Percentiles rank a stretch among this genome's conserved stretches.
Evolutionary conservation across 2,797 vertebrate genomes (phyloP).

Genomic region (Myotis findleyi): DNA sequence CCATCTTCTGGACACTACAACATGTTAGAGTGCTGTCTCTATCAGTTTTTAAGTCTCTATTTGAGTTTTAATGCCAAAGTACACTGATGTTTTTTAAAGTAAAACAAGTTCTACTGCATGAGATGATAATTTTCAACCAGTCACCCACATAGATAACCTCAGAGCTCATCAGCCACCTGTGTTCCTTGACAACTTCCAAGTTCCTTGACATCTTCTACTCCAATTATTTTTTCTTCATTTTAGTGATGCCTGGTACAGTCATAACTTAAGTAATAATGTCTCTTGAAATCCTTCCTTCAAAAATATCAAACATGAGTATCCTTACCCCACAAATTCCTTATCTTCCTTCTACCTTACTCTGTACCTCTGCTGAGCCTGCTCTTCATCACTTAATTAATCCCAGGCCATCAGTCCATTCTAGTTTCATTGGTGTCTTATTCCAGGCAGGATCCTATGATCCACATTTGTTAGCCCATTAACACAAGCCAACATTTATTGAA

Average conservation of each 20-base stretch:
- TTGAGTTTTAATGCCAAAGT: not conserved
- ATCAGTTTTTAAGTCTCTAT: not conserved
- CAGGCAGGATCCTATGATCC: not conserved
- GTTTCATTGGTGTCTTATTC: not conserved
- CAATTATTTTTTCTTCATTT: not conserved
- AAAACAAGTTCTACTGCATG: not conserved
- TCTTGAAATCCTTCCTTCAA: not conserved
- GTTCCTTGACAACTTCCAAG: not conserved
- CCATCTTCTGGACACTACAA: not conserved
- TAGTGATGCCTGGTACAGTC: not conserved
- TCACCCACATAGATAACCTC: not conserved
- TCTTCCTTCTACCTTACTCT: not conserved
- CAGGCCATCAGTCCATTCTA: not conserved
- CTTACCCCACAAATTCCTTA: not conserved
- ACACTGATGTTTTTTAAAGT: slow-evolving; percentile 31
- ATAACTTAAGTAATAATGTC: not conserved
- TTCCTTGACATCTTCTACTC: not conserved
- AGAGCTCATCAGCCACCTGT: not conserved
- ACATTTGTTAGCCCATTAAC: not conserved
- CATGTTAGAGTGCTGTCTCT: not conserved
- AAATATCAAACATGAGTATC: not conserved
- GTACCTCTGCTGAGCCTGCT: not conserved
- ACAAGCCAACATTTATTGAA: not conserved
- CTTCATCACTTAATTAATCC: not conserved
- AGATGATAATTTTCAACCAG: not conserved